Percentiles rank a stretch among this genome's conserved stretches.
Conservation (phyloP, 2,888 invertebrate species). For the Nomada fabriciana region DNA sequence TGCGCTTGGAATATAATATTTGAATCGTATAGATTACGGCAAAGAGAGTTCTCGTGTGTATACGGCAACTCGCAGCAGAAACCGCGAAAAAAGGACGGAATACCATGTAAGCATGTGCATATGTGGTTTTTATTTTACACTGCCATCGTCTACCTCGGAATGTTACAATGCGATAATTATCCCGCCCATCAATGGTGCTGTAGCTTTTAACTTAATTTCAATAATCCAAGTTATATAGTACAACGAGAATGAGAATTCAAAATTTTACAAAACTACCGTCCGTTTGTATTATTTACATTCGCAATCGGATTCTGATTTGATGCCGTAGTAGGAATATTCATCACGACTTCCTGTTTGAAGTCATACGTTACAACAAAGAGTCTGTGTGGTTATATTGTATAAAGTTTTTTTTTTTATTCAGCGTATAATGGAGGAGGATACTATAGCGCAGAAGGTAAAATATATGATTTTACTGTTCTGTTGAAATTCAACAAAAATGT, state of each 20-base stretch:
- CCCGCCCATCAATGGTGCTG: neutral
- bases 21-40: too few relatives aligned
- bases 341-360: conserved; percentile 78
- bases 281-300: neutral
- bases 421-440: conserved; percentile 78
- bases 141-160: neutral
- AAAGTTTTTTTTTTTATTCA: conserved; percentile 74
- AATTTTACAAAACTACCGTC: neutral
- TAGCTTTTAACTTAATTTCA: neutral
- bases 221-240: neutral
- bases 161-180: neutral
- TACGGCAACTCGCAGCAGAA: too few relatives aligned
- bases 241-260: neutral
- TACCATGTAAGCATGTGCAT: too few relatives aligned
- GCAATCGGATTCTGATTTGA: conserved; percentile 62
- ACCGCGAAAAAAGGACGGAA: too few relatives aligned
- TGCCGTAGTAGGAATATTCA: conserved; percentile 53
- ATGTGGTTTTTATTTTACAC: neutral
- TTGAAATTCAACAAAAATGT: neutral
- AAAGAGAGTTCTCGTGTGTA: too few relatives aligned
- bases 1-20: too few relatives aligned
- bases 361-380: conserved; percentile 78
- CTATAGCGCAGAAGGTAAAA: conserved; percentile 76
- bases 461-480: conserved; percentile 18
- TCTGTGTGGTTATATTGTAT: conserved; percentile 76